Conservation (phyloP, 2,113 vertebrate species). For the Phoxinus phoxinus region DNA sequence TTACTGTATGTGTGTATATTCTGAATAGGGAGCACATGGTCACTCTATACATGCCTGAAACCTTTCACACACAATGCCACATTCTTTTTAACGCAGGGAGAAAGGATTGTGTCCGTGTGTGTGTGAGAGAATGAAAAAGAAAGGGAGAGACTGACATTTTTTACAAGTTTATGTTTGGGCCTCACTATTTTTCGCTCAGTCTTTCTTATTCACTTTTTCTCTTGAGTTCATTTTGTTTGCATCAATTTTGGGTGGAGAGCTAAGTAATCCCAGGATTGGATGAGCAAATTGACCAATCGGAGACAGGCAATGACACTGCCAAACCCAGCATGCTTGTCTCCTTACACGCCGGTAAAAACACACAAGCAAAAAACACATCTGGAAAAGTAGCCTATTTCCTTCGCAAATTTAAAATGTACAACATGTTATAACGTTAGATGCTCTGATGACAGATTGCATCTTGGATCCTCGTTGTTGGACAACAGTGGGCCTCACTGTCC, state of each 20-base stretch:
- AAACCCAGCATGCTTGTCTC: conserved; percentile 36
- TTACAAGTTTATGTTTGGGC: not conserved
- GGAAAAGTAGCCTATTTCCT: conserved; percentile 1
- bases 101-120: not conserved
- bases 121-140: not conserved
- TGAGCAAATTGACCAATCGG: conserved; percentile 41
- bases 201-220: not conserved
- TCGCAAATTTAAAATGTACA: not conserved
- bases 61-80: not conserved
- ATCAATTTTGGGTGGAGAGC: conserved; percentile 46
- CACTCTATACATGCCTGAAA: not conserved
- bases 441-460: not conserved
- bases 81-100: not conserved
- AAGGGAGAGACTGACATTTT: not conserved
- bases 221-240: conserved; percentile 13
- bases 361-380: not conserved
- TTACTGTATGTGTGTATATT: not conserved
- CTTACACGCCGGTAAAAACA: conserved; percentile 1
- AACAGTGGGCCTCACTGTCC: not conserved
- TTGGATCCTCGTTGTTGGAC: not conserved
- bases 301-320: conserved; percentile 18
- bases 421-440: not conserved
- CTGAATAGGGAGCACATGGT: not conserved
- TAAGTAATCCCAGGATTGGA: conserved; percentile 47
- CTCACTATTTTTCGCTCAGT: not conserved